Conservation (phyloP, 92 coral and sea anemone genomes). For the Parazoanthus darwini region DNA sequence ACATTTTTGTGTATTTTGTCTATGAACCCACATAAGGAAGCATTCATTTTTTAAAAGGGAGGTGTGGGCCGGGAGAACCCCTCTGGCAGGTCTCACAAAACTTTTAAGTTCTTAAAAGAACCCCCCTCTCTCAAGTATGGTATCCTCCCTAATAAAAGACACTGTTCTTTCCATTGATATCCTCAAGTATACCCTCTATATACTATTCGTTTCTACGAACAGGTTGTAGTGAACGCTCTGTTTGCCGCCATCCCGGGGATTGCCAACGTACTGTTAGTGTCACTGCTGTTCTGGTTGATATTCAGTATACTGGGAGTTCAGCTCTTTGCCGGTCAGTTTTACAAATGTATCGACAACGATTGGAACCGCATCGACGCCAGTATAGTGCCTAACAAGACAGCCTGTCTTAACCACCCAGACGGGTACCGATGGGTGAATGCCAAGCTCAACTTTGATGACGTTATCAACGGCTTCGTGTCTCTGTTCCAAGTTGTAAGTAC, state of each 20-base stretch:
- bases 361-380: constrained; percentile 65
- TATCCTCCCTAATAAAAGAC: too few relatives aligned
- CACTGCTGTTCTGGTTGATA: constrained; percentile 92
- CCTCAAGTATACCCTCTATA: too few relatives aligned
- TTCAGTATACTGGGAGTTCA: constrained; percentile 97
- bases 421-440: constrained; percentile 92
- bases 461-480: constrained; percentile 86
- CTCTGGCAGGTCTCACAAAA: too few relatives aligned
- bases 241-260: constrained; percentile 98
- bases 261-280: constrained; percentile 88
- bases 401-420: constrained; percentile 64
- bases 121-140: too few relatives aligned
- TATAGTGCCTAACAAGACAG: constrained; percentile 75
- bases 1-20: too few relatives aligned
- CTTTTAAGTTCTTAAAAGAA: too few relatives aligned
- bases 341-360: constrained; percentile 76
- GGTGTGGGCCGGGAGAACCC: too few relatives aligned
- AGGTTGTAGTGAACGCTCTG: constrained; percentile 93
- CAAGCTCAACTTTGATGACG: constrained; percentile 92
- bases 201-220: not conserved
- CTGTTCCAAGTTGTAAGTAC: constrained; percentile 87
- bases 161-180: too few relatives aligned
- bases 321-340: constrained; percentile 90
- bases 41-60: too few relatives aligned
- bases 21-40: too few relatives aligned